Evolutionary conservation across 2,888 invertebrate species (phyloP), one percentile per base, ranked within the genome.

Genomic region (Lysandra bellargus): DNA sequence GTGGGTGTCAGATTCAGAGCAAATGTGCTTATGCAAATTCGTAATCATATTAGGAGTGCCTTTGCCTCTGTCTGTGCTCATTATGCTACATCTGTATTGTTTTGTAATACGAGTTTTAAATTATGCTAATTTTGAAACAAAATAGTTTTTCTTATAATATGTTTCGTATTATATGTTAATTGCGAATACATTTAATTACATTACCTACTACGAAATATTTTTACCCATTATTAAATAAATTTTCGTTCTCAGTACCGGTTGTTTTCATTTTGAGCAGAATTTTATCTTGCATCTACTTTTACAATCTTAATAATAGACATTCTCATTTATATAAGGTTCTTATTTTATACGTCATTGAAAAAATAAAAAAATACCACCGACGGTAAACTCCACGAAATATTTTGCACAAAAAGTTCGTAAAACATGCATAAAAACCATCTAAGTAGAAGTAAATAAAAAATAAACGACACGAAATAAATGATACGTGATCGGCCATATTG

Each of bases 21-120:
- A 90, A 93, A 93, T 90, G 89, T 93, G 91, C 92, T 92, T 92
- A 93, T 93, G 93, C 87, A 92, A 93, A 93, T 93, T 90, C 90
- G 87, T 85, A 88, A 89, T 89, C 91, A 90, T 91, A 93, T 93
- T 93, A 93, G 90, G 89, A 90, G 85, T 82, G 86, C 85, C 86
- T 86, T 78, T 78, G 53, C 73, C 78, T 74, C 44, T 12, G 23
- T 23, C 61, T 49, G n/a, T 30, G 37, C 37, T 69, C 69, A 69
- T 60, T 61, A 44, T 74, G 44, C 44, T 74, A 74, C 44, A 37
- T 73, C 30, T n/a, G 44, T 23, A 74, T 44, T 74, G 74, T 74
- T 74, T 40, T 74, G 44, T 74, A n/a, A 74, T 74, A 74, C 61
- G 14, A 78, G 37, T 77, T 14, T 57, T 53, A 33, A 77, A 77